Percentiles rank a stretch among this genome's conserved stretches.
phyloP scores from a whole-genome alignment of 2,888 invertebrate species.

The Drosophila pseudotakahashii region DNA sequence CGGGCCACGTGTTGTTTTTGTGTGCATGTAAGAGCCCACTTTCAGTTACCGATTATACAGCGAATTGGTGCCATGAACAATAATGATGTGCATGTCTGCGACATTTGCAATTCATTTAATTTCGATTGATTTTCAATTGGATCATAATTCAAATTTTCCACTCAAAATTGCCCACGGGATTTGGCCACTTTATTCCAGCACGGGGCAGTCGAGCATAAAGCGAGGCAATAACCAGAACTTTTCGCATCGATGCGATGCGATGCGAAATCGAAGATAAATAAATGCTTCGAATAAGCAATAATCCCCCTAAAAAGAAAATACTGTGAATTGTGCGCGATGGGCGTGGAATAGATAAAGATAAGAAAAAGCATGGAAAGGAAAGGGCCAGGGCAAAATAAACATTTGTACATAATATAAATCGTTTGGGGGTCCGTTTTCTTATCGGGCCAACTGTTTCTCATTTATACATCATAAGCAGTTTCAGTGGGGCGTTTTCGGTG shows the following conservation, averaged over 20 bases:
- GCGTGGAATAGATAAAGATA: constrained; percentile 52
- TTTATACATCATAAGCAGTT: constrained; percentile 52
- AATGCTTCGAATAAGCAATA: constrained; percentile 72
- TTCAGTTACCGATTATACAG: constrained; percentile 55
- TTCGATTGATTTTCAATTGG: constrained; percentile 75
- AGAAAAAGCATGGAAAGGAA: constrained; percentile 11
- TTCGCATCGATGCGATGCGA: constrained; percentile 54
- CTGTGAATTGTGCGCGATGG: constrained; percentile 41
- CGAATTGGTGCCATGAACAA: constrained; percentile 56
- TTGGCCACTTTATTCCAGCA: constrained; percentile 25
- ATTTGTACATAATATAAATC: constrained; percentile 55
- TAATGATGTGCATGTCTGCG: constrained; percentile 22
- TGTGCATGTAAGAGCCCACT: constrained; percentile 62
- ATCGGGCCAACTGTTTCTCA: constrained; percentile 43
- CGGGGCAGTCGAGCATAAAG: constrained; percentile 47
- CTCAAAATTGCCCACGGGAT: constrained; percentile 34
- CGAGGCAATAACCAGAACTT: constrained; percentile 48
- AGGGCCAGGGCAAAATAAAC: constrained; percentile 45
- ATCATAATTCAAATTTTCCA: constrained; percentile 62
- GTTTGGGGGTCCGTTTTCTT: constrained; percentile 28
- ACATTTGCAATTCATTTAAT: constrained; percentile 64
- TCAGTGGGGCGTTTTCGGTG: constrained; percentile 24
- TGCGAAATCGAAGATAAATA: constrained; percentile 75
- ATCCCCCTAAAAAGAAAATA: constrained; percentile 42
- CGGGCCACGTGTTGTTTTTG: constrained; percentile 53